Evolutionary conservation across 2,797 vertebrate genomes (phyloP), one percentile per base, ranked within the genome.

Genomic region (Hafferia zeledoni): DNA sequence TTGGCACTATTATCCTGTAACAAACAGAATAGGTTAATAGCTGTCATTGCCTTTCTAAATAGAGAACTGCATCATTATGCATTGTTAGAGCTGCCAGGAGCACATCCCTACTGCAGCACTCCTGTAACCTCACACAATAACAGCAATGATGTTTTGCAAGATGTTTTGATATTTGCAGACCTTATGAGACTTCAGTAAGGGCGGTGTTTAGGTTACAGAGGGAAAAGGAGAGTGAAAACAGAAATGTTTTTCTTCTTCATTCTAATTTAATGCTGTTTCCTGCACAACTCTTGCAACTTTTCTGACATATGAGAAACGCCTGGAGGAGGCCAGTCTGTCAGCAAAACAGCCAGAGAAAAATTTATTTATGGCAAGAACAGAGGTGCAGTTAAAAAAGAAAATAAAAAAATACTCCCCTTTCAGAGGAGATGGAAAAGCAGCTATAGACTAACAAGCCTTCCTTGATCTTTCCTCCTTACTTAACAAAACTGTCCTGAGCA

Each of bases 21-120:
- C 89, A 95, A 95, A 96, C 87, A 93, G 87, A 94, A 87, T 69
- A 71, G 93, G 94, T 85, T 96, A 96, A 92, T 88, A 77, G 93
- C 94, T 85, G 87, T 74, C 89, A 41, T 59, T 59, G 91, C 79
- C 31, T 90, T 96, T 94, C 77, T 89, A 89, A 77, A 63, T 63
- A 31, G 53, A 35, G 67, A 56, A 79, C 53, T 68, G 33, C 59
- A 71, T 96, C 87, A 90, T 87, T 82, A 97, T 25, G 63, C 47
- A 53, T 87, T 61, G 68, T 83, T 90, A 76, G 60, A 12, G 59
- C 94, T 89, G 96, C 95, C 95, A 93, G 75, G 25, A 6, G 2
- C 47, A 68, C 71, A 83, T 87, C 90, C 78, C 67, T 55, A n/a
- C 49, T 89, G 50, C 68, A 59, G 81, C 19, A 17, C n/a, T 71